Evolutionary conservation across 2,113 vertebrate species (phyloP).

Genomic region (Dermatemys mawii): DNA sequence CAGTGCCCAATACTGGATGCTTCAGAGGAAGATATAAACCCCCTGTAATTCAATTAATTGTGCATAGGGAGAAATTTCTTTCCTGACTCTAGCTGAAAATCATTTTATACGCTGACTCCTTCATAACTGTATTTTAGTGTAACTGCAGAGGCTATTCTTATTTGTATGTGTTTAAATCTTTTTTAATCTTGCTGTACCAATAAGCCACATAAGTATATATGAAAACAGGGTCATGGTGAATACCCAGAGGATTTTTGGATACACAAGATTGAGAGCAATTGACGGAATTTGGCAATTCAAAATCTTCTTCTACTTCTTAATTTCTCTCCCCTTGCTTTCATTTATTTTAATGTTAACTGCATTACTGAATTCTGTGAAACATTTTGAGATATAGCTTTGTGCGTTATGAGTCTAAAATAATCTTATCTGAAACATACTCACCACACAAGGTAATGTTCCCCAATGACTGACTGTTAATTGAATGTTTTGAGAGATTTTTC

Average conservation of each 20-base stretch:
- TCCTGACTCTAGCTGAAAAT: neutral
- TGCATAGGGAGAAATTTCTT: neutral
- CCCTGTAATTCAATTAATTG: neutral
- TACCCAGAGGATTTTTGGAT: neutral
- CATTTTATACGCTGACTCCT: neutral
- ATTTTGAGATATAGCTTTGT: neutral
- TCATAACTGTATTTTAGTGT: conserved; percentile 17
- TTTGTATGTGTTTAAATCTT: neutral
- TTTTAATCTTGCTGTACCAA: neutral
- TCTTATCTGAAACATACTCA: neutral
- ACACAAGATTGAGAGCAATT: neutral
- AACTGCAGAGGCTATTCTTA: neutral
- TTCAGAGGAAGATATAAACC: neutral
- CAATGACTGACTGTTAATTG: neutral
- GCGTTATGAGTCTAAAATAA: neutral
- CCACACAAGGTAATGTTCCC: neutral
- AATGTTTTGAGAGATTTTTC: neutral
- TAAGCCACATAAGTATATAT: neutral
- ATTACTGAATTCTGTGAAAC: neutral
- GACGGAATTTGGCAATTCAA: neutral
- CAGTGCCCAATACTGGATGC: neutral
- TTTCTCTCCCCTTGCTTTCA: rapidly evolving
- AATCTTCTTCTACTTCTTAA: neutral
- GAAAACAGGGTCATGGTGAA: neutral
- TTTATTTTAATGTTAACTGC: neutral